Percentiles rank a stretch among this genome's conserved stretches.
These are phyloP conservation scores for Halisarca cf. caerulea DNA, from an alignment of 37 sponge, comb jelly and placozoan species.

Conservation along the genomic window DNA sequence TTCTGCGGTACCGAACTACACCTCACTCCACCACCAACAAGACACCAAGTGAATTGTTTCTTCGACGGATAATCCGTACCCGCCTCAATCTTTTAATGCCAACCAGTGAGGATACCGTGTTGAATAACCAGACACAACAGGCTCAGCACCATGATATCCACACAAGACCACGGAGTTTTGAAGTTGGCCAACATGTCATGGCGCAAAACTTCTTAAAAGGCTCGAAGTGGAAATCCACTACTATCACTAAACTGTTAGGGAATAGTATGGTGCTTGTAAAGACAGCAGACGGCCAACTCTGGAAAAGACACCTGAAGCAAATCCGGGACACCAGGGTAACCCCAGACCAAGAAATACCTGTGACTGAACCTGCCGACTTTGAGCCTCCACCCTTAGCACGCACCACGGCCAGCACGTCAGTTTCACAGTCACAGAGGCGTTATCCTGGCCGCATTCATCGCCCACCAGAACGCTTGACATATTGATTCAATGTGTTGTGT, in stretches of 20 bases:
- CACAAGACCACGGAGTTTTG: not conserved
- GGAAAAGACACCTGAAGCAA: not conserved
- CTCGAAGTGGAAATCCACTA: not conserved
- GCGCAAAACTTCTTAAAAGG: not conserved
- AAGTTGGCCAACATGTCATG: slow-evolving; percentile 9
- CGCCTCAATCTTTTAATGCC: not conserved
- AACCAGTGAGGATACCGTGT: not conserved
- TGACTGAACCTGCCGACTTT: not conserved
- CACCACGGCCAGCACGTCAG: not conserved
- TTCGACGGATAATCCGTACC: not conserved
- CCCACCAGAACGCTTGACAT: no score
- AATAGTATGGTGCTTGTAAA: not conserved
- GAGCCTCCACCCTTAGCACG: not conserved
- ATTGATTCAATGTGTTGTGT: no score
- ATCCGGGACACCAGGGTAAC: not conserved
- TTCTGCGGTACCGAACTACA: slow-evolving; percentile 1
- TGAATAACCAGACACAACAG: not conserved
- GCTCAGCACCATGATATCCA: not conserved
- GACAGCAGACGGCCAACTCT: not conserved
- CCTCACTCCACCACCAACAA: not conserved
- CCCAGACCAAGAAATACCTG: not conserved
- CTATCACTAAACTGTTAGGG: not conserved
- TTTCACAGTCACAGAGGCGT: no score
- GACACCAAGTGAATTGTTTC: not conserved
- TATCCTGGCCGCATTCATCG: no score